These are phyloP conservation scores for Scortum barcoo DNA, from an alignment of 2,113 vertebrate genomes.

Conservation along the genomic window DNA sequence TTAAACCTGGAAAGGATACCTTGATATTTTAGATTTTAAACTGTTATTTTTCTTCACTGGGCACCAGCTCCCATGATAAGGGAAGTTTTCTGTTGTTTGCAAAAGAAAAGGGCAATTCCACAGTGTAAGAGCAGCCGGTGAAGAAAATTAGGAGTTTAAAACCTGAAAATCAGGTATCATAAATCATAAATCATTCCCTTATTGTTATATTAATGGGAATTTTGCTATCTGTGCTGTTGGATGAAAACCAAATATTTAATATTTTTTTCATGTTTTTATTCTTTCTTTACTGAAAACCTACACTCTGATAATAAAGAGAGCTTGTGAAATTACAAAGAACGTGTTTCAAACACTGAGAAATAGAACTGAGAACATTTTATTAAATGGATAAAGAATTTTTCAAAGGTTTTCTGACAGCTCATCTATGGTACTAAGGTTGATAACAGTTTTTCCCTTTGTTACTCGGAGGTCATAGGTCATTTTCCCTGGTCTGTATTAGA, in stretches of 20 bases:
- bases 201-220: constrained; percentile 34
- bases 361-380: not conserved
- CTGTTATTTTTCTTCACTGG: constrained; percentile 46
- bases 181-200: constrained; percentile 9
- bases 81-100: not conserved
- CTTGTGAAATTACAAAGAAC: not conserved
- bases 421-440: not conserved
- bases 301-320: not conserved
- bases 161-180: not conserved
- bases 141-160: constrained; percentile 32
- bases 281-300: not conserved
- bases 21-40: constrained; percentile 15
- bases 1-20: constrained; percentile 4
- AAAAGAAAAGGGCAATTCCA: not conserved
- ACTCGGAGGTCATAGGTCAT: constrained; percentile 28
- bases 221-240: constrained; percentile 39
- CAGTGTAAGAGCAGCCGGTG: not conserved
- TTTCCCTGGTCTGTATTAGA: constrained; percentile 44
- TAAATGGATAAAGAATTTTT: no score
- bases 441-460: constrained; percentile 29
- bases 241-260: constrained; percentile 57
- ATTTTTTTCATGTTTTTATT: not conserved
- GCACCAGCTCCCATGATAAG: not conserved
- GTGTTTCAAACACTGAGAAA: not conserved
- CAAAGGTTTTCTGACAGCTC: constrained; percentile 60